Base-by-base conservation (phyloP, 2,113 vertebrate genomes). In the Syngnathus scovelli region DNA sequence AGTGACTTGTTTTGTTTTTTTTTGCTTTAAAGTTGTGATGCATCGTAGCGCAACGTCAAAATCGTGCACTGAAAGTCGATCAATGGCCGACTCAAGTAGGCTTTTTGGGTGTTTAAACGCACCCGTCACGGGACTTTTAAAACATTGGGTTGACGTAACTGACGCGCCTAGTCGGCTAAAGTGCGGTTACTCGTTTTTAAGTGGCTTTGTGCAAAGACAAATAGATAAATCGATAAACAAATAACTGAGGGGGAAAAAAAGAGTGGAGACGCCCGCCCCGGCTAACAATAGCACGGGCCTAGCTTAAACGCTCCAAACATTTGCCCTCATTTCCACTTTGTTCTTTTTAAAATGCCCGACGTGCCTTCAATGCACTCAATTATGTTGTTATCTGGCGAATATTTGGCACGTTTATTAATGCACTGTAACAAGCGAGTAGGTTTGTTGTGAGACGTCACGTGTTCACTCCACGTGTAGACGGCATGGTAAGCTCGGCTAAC, bases 381-480 rank as follows among this genome's bases (percentile, higher is more conserved):
- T 21, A 3, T n/a, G 19, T 4, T 19, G 8, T 5, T 10, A 13
- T 52, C 5, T 7, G 1, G 9, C 19, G 7, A 10, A 6, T 15
- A 3, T 23, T 19, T 8, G 5, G 16, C 7, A 9, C 11, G 41
- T 39, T 11, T 41, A 46, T 43, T 15, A 63, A 21, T n/a, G 1
- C 1, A 4, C 12, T 52, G 5, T 12, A 61, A 44, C 23, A 74
- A 81, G 66, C 1, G 27, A 52, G 62, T 67, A 69, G 69, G 74
- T 83, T 88, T 85, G 86, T 89, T 88, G 8, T 90, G 83, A 77
- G 73, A 64, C 73, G 13, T 90, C 91, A 91, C 89, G 89, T 92
- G 91, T 86, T 85, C 67, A 77, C 79, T 90, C 87, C 91, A 92
- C 91, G 91, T 92, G 90, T 89, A 87, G 75, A 79, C 79, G 73